Evolutionary conservation across 2,888 invertebrate species (phyloP), one percentile per base, ranked within the genome.

Genomic region (Aporophyla lueneburgensis): DNA sequence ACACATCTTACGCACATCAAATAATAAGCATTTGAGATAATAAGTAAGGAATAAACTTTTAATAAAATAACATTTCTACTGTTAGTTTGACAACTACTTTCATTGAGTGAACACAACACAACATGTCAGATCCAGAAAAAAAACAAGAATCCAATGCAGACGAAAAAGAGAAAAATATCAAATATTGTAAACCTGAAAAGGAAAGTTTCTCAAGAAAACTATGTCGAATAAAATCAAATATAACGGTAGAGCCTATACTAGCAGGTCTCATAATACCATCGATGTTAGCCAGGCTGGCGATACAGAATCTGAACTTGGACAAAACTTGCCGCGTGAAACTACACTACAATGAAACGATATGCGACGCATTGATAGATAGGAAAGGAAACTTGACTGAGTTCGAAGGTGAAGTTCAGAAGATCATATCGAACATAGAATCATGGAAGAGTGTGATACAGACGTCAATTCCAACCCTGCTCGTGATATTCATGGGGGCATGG

Each of bases 221-320:
- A 90, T 92, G 93, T 74, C 96, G 96, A 84, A 88, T 98, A 62
- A 96, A 95, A 84, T 92, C 93, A 21, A 97, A 97, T 90, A 97
- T 98, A 81, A 97, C 98, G 4, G 98, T 98, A 1, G 98, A 98
- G 88, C 98, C 98, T 0, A 97, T 98, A 94, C 92, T 98, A 63
- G 98, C 98, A 0, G 97, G 97, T 66, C 97, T 98, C 86, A 97
- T 98, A 5, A 97, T 97, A 92, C 97, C 97, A 40, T 96, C 97
- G 54, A 97, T 97, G 88, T 88, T 97, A 49, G 97, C 98, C 2
- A 97, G 97, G 83, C 91, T 98, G 80, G 98, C 98, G 9, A 97
- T 95, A 58, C 95, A 96, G 78, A 96, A 96, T 85, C 86, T 96
- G 2, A 96, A 96, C 87, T 88, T 96, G 82, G 96, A 96, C 67